Base-by-base conservation (phyloP, 2,888 invertebrate genomes). In the Cenopis cana region DNA sequence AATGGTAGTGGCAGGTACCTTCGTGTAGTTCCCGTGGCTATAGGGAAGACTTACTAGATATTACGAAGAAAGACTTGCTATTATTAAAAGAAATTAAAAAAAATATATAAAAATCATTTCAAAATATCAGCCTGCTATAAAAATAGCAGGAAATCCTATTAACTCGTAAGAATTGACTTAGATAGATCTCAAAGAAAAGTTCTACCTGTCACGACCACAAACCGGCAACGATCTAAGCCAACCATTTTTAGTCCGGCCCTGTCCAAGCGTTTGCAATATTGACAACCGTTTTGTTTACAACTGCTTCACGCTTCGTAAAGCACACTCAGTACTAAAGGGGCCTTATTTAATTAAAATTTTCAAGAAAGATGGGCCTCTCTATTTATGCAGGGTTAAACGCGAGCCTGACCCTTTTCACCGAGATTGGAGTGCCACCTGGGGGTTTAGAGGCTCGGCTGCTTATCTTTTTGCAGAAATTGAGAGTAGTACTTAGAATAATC, bases 381-480 rank as follows among this genome's bases (percentile, higher is more conserved):
- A 18, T 36, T 52, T 33, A 62, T 62, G 50, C 52, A 36, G 36
- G 52, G 20, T 20, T 29, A 52, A 62, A 61, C 17, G 59, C 49
- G 38, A 33, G 10, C 54, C 41, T 54, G 46, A 61, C 68, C 68
- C 68, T 68, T 54, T 61, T 68, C 68, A 68, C 61, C 14, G 61
- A 61, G 68, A 68, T 68, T 68, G 60, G 68, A n/a, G 59, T 9
- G 61, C 55, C 61, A 68, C 55, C 68, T 68, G 68, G 68, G 66
- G 54, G 61, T 20, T 61, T 12, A 20, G 41, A 33, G 54, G n/a
- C 24, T 29, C 20, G 20, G 14, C 54, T 61, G 68, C 46, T 61
- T 55, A 61, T 61, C 61, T 54, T 54, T 64, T 54, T 38, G 38
- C 5, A 20, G 64, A 64, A 38, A 64, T 52, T 54, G 52, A 64